Evolutionary conservation across 37 sponge, comb jelly and placozoan species (phyloP), one percentile per base, ranked within the genome.

Genomic region (Hexactinellida sp.): DNA sequence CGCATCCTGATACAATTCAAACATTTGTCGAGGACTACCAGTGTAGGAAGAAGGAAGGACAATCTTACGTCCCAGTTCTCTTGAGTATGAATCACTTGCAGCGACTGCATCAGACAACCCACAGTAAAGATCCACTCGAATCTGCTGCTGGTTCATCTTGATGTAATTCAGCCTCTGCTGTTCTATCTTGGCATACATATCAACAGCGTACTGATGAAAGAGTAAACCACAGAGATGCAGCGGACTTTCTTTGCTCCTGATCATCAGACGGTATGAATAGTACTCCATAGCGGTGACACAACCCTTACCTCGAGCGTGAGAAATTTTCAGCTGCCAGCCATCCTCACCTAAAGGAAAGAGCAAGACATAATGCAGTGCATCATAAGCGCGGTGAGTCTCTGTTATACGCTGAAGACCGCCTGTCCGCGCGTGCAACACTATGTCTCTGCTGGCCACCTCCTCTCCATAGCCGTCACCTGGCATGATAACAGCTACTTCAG

Each of bases 41-140:
- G 84, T 24, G 28, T 39, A 36, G 47, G 84, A 39, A 19, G 84
- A 83, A 24, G 84, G 84, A 36, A 83, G 84, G 1, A 83, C 28
- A 24, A 82, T 36, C 28, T 24, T 39, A 23, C 47, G 28, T 39
- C 84, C 84, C 3, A 25, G 10, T 3, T 83, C 37, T 39, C 84
- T 21, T 3, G 28, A 38, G 36, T 37, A 38, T 38, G 24, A 38
- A 38, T 83, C 84, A 83, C 76, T 23, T 23, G 84, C 47, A 39
- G 39, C 84, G 38, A 83, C 84, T 83, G 84, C 84, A 83, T 83
- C 38, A 23, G 47, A 9, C 47, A 83, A 39, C 5, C 47, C 38
- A 38, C 47, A 28, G 84, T 83, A 54, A 83, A 21, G n/a, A 21
- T 76, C 37, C 21, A 38, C 37, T 34, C 82, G 35, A 35, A 25